Evolutionary conservation across 2,113 vertebrate species (phyloP).

Genomic region (Pachyramphus minor): DNA sequence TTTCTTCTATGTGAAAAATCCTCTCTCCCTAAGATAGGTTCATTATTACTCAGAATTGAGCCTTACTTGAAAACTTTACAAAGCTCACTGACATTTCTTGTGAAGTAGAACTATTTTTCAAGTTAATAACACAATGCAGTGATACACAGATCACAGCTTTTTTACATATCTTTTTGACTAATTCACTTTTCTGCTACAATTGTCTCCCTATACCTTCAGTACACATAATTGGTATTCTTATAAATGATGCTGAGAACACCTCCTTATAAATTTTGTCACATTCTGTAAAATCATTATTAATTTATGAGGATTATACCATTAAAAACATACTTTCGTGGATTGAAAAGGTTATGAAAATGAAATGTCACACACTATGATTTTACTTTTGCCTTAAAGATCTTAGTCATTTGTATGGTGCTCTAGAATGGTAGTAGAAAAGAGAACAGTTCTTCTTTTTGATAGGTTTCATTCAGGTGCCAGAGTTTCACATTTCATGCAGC

Average conservation of each 20-base stretch:
- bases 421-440: background rate
- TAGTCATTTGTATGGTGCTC: background rate
- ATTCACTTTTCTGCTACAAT: background rate
- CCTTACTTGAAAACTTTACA: background rate
- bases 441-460: background rate
- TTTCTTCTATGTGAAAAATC: background rate
- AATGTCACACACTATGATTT: background rate
- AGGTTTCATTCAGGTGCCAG: background rate
- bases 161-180: background rate
- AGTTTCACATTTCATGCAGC: background rate
- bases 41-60: background rate
- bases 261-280: constrained; percentile 29
- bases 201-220: background rate
- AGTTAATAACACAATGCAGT: background rate
- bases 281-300: constrained; percentile 49
- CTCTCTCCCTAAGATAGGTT: background rate
- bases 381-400: background rate
- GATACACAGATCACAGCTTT: background rate
- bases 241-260: constrained; percentile 33
- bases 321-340: constrained; percentile 1
- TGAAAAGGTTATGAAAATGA: constrained; percentile 38
- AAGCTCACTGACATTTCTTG: background rate
- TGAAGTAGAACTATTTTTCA: constrained; percentile 13
- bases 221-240: constrained; percentile 14
- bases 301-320: constrained; percentile 27